Evolutionary conservation across 1,140 invertebrate genomes (phyloP), one percentile per base, ranked within the genome.

Genomic region (Orius insidiosus): DNA sequence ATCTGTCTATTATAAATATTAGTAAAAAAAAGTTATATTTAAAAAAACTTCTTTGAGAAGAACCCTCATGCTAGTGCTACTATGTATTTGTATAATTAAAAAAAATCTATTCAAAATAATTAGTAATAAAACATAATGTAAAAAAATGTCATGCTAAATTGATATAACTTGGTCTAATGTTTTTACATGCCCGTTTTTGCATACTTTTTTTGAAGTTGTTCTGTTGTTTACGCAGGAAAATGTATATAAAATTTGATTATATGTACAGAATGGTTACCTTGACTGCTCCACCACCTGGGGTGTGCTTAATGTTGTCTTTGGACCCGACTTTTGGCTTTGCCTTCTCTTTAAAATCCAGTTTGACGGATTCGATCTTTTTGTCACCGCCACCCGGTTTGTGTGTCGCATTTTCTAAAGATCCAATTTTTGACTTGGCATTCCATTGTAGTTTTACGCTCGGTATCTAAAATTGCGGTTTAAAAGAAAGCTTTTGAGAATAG

Each of bases 361-460:
- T 92, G 4, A 88, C 73, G 1, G 76, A 76, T 62, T 88, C 83
- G 37, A 94, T 88, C 67, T 92, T 93, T 61, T 88, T 87, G 54
- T 86, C 83, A 18, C 88, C 89, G 19, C 89, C 90, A 31, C 86
- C 86, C 1, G 90, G 85, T 58, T 83, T 89, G 63, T 96, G 81
- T 3, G 76, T 72, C n/a, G 85, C 72, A 60, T 97, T 95, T n/a
- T 92, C 85, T 52, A 95, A 63, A 1, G 89, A 94, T 18, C 88
- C 89, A 47, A 95, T 74, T 69, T 93, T 93, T 13, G 86, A 79
- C 64, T 89, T 86, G 1, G 85, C 88, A 54, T 85, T 87, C 88
- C 89, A 95, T 56, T 85, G 76, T 46, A 94, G 66, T 65, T 89
- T 90, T 50, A 84, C 77, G 56, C 80, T 75, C 49, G 75, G 64